Base-by-base conservation (phyloP, 2,113 vertebrate genomes). In the Myanophis thanlyinensis region DNA sequence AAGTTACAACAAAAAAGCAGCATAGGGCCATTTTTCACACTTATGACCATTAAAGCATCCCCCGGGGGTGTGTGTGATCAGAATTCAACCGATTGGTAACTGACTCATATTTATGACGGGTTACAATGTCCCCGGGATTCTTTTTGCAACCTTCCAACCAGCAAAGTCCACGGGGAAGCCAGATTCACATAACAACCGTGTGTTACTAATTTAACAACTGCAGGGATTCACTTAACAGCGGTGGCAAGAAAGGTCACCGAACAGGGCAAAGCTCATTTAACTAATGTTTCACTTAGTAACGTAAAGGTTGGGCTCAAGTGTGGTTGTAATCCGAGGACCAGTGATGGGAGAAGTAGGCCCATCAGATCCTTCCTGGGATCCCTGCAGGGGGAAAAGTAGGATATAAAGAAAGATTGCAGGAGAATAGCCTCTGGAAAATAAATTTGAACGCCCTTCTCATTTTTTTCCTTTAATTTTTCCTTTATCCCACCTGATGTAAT, bases 41-140 rank as follows among this genome's bases (percentile, higher is more conserved):
- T 27, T 30, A 30, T 12, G 3, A 12, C 27, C 10, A 30, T 30
- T 30, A 10, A 10, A 62, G 25, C 56, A 62, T 30, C 56, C 27
- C 27, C 10, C n/a, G n/a, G n/a, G n/a, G n/a, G n/a, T n/a, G 0
- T 4, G 56, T 0, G 56, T 1, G 10, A 59, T 59, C 56, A 11
- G 27, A 59, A 59, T 27, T 11, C 56, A 59, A 3, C 27, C 1
- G 3, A 59, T 59, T 59, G 56, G 56, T 25, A 59, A 59, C 3
- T 11, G 56, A 27, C 56, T 59, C 2, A 4, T 10, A 59, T 6
- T 59, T 30, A 59, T 59, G 27, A 59, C 0, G 3, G 27, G 22
- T 59, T 59, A 1, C 27, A 3, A 0, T 59, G 25, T 62, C 27
- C 56, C 5, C 0, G 27, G 27, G 11, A 30, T 27, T 25, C 3